Evolutionary conservation across 2,113 vertebrate species (phyloP).

Genomic region (Pampusana beccarii): DNA sequence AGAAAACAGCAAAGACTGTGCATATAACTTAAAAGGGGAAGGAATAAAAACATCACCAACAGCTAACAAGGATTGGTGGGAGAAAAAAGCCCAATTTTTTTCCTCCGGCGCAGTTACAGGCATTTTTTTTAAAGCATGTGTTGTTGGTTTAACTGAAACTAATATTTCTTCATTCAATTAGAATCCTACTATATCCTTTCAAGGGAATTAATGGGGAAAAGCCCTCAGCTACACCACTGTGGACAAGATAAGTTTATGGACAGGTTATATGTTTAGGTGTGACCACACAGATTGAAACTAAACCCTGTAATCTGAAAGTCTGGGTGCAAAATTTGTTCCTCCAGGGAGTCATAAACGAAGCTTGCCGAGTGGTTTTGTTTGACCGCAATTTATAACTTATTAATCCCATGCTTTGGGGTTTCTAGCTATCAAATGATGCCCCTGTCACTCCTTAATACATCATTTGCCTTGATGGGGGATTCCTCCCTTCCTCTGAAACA

Average conservation of each 20-base stretch:
- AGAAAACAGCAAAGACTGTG: not conserved
- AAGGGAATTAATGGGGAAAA: not conserved
- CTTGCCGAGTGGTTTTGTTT: not conserved
- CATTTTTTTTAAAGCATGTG: not conserved
- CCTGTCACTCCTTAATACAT: not conserved
- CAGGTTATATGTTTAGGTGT: fast-evolving
- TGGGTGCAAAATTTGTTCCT: not conserved
- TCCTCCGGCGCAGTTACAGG: not conserved
- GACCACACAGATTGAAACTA: not conserved
- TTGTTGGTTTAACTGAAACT: too few species aligned
- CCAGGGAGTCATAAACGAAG: not conserved
- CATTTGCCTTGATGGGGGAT: not conserved
- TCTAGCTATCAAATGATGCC: not conserved
- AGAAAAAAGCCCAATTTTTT: not conserved
- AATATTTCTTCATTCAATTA: too few species aligned
- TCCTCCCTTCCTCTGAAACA: not conserved
- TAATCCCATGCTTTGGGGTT: not conserved
- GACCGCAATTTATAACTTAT: not conserved
- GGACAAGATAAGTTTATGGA: not conserved
- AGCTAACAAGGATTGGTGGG: not conserved
- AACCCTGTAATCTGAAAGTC: not conserved
- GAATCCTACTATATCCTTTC: not conserved
- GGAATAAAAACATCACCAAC: not conserved
- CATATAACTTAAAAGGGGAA: not conserved
- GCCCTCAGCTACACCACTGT: not conserved